Conservation (phyloP, 2,113 vertebrate species). For the Ailurus styani region DNA sequence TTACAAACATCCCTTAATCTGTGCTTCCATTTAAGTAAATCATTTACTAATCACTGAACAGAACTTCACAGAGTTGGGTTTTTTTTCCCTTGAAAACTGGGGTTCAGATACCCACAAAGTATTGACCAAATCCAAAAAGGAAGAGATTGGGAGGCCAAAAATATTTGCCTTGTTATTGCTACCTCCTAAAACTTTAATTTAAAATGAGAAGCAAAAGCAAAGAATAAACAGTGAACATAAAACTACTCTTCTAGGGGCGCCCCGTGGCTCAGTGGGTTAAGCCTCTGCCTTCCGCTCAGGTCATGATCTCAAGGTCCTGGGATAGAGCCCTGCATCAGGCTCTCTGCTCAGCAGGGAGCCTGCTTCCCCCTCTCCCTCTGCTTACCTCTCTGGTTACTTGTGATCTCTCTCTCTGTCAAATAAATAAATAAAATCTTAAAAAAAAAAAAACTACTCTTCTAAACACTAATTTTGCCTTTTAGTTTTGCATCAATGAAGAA, state of each 20-base stretch:
- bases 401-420: too few relatives aligned
- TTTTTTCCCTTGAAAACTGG: constrained; percentile 2
- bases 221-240: background rate
- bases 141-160: background rate
- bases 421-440: too few relatives aligned
- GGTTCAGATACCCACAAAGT: background rate
- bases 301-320: too few relatives aligned
- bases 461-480: background rate
- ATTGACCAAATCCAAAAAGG: background rate
- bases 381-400: too few relatives aligned
- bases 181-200: background rate
- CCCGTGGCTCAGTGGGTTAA: too few relatives aligned
- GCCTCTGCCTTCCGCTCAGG: too few relatives aligned
- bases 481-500: background rate
- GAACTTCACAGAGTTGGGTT: background rate
- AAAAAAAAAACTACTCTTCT: background rate
- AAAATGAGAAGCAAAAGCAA: constrained; percentile 16
- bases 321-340: too few relatives aligned
- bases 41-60: background rate
- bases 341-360: too few relatives aligned
- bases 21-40: constrained; percentile 6
- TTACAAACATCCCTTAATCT: background rate
- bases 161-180: background rate
- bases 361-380: too few relatives aligned
- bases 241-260: background rate